A percentile compares a stretch with the other conserved stretches of the same genome.
phyloP scores from a whole-genome alignment of 1,140 invertebrate species.

The Drosophila burlai region DNA sequence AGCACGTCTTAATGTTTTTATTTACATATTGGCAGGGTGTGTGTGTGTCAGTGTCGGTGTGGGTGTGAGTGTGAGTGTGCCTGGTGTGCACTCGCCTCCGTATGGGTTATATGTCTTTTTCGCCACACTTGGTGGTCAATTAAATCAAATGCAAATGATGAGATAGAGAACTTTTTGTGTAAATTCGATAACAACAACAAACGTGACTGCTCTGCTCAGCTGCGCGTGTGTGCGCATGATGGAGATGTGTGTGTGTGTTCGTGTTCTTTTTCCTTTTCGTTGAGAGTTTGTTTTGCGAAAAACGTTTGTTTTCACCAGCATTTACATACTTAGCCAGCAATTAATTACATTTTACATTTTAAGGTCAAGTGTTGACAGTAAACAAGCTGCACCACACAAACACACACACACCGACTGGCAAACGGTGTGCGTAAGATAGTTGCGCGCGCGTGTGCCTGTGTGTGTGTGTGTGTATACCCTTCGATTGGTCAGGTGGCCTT shows the following conservation, averaged over 20 bases:
- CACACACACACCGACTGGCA: constrained; percentile 5
- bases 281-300: constrained; percentile 11
- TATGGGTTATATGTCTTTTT: constrained; percentile 26
- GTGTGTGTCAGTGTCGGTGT: constrained; percentile 17
- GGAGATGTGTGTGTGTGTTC: constrained; percentile 22
- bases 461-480: constrained; percentile 52
- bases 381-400: constrained; percentile 18
- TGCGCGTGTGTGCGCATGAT: constrained; percentile 30
- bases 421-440: constrained; percentile 12
- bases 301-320: constrained; percentile 43
- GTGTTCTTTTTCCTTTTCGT: constrained; percentile 10
- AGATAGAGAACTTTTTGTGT: constrained; percentile 61
- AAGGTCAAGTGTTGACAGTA: constrained; percentile 68
- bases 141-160: constrained; percentile 71
- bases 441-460: constrained; percentile 13
- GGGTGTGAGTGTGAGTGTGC: constrained; percentile 8
- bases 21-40: constrained; percentile 63
- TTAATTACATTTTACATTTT: constrained; percentile 70
- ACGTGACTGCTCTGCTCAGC: constrained; percentile 6
- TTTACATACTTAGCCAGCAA: constrained; percentile 72
- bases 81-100: constrained; percentile 20
- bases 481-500: constrained; percentile 79
- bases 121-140: constrained; percentile 65
- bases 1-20: constrained; percentile 71
- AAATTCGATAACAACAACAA: constrained; percentile 68